Base-by-base conservation (phyloP, 1,140 invertebrate genomes). In the Olivierus martensii region DNA sequence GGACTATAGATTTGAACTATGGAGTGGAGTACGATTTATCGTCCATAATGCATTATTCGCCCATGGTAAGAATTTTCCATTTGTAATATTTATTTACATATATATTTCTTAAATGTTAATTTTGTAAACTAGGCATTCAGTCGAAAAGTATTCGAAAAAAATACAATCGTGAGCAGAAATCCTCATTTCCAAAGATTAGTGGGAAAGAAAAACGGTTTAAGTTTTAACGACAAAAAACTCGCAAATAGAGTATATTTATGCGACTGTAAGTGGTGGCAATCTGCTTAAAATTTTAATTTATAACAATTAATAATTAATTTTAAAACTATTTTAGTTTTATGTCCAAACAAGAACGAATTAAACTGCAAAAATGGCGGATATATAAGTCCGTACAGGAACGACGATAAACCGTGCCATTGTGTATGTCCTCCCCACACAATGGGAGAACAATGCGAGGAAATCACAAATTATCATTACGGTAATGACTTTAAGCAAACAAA, bases 1-100 rank as follows among this genome's bases (percentile, higher is more conserved):
- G 51, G 35, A 57, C 51, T 15, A 12, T 50, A 10, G 61, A 62
- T 43, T 37, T 52, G 11, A 52, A 53, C 14, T 56, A 52, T 39
- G 51, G 52, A 14, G 57, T 62, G 7, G 50, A 52, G 46, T 62
- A 62, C 36, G 61, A 62, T 36, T 51, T 55, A 5, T 55, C 52
- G 15, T 58, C 54, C 14, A 53, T 61, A 7, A 62, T 62, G 61
- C 61, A 62, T 19, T 62, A 62, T 49, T 55, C 56, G 15, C 28
- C 47, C 3, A 54, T 51, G 39, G 57, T 59, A 50, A 45, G 47
- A 15, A 28, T 28, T 28, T 28, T 3, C 22, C 7, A 28, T 49
- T 49, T 5, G 17, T 12, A 19, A 14, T 17, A 12, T 39, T 37
- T 21, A 37, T 15, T 28, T 14, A 3, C 18, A 47, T 18, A 21